Evolutionary conservation across 2,888 invertebrate genomes (phyloP), one percentile per base, ranked within the genome.

Genomic region (Drosophila nr. fundita): DNA sequence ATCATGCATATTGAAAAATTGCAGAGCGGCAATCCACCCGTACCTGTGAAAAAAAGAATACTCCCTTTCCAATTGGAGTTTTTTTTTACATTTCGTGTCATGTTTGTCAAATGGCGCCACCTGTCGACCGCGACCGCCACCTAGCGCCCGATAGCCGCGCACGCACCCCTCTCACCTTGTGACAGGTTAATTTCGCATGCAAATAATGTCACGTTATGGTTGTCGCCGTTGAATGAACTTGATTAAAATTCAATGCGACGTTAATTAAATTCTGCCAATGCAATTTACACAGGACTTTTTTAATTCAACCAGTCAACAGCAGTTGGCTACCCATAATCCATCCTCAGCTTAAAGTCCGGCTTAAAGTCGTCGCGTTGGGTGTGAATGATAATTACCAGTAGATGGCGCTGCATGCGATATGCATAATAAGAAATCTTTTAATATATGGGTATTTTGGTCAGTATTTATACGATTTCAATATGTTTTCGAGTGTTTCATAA

Each of bases 241-340:
- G 88, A 86, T 86, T 88, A 86, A 88, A 86, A 88, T 86, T 84
- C 86, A 87, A 84, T 88, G 87, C 72, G 84, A 87, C 82, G 89
- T 87, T 86, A 84, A 88, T 86, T 85, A 85, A 85, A 87, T 85
- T 85, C 81, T 77, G 70, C 78, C 82, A 84, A 88, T 88, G 84
- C 75, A 84, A 86, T 86, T 88, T 76, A 61, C 88, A 75, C 88
- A 75, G 62, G 38, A 38, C 29, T 58, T 49, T 63, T 61, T 62
- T 64, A n/a, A 32, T 11, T 18, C 57, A 42, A 30, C 40, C 40
- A 40, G 15, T 21, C 10, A 42, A 5, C 29, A 42, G 34, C 34
- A 32, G 18, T 10, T 30, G 42, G 42, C 55, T 38, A 13, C 29
- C 62, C 57, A 42, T 21, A 27, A 30, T 18, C 42, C 21, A 24